Evolutionary conservation across 2,113 vertebrate genomes (phyloP), one percentile per base, ranked within the genome.

Genomic region (Pterocles gutturalis): DNA sequence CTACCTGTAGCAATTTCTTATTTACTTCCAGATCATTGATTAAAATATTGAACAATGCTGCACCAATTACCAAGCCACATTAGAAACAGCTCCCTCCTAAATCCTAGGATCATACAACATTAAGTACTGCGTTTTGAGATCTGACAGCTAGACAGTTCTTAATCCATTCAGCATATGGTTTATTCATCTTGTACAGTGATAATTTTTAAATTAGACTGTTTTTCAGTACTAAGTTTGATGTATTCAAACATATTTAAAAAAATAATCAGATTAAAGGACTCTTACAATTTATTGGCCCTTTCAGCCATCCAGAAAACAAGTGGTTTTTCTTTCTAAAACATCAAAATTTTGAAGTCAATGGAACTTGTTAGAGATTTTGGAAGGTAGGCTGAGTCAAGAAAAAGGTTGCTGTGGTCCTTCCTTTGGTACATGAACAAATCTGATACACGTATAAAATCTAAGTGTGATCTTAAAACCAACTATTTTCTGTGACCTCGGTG

Each of bases 11-110:
- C 2, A 7, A 84, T 82, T 77, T 84, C 51, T 78, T 93, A 84
- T 89, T 78, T 94, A 89, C 61, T 84, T 89, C 33, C 55, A 82
- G 26, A 43, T 70, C n/a, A 94, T 89, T 91, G 84, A 95, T 84
- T 36, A 87, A 96, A 84, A 91, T 87, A 95, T 93, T 93, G 38
- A 94, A 80, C 76, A 71, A 71, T 71, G 53, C 36, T 61, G 7
- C 21, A 71, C n/a, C 33, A 79, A 51, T 88, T 89, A 90, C 31
- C 22, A 57, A 89, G 11, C 11, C 48, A 55, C 62, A 46, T 79
- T 76, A 57, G 29, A 87, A 87, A 65, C 7, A 54, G 21, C 13
- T 67, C 6, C 2, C 8, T 78, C 16, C 34, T 79, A 94, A 90
- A 91, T 89, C 71, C 73, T 60, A 36, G 43, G 64, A 64, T 87